Percentiles rank a stretch among this genome's conserved stretches.
phyloP scores from a whole-genome alignment of 2,888 invertebrate species.

The Gibbula magus region DNA sequence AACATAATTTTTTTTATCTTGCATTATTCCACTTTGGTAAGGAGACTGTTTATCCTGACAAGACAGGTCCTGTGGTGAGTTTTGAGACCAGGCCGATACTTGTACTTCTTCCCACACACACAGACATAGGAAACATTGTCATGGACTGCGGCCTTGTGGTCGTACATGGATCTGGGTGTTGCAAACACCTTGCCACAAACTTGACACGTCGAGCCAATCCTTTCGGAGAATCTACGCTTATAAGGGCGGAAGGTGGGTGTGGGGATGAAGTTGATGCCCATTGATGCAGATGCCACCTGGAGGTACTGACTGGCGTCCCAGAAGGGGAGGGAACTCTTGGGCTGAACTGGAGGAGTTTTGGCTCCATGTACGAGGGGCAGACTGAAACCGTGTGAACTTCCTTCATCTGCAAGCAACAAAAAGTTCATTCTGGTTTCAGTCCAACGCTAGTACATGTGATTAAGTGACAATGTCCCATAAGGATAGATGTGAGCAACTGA shows the following conservation, averaged over 20 bases:
- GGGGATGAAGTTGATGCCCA: not conserved
- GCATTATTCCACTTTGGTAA: too few relatives aligned
- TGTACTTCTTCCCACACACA: constrained; percentile 12
- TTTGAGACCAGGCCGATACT: not conserved
- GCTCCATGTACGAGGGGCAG: not conserved
- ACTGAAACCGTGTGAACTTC: constrained; percentile 16
- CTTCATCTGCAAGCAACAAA: constrained; percentile 17
- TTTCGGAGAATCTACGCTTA: too few relatives aligned
- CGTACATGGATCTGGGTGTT: not conserved
- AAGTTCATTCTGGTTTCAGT: constrained; percentile 21
- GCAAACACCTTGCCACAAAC: constrained; percentile 12
- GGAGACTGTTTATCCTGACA: not conserved
- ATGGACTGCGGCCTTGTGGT: constrained; percentile 7
- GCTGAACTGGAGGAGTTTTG: too few relatives aligned
- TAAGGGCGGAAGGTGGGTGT: not conserved
- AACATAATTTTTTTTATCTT: too few relatives aligned
- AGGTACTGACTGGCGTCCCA: not conserved
- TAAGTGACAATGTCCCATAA: too few relatives aligned
- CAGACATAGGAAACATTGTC: constrained; percentile 4
- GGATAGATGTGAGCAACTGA: too few relatives aligned
- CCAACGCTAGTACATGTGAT: not conserved
- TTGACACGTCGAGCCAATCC: not conserved
- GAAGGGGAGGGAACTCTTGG: too few relatives aligned
- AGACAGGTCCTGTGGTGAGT: not conserved
- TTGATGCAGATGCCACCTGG: not conserved